These are phyloP conservation scores for Chloroclystis v-ata DNA, from an alignment of 2,888 invertebrate genomes.

Conservation along the genomic window DNA sequence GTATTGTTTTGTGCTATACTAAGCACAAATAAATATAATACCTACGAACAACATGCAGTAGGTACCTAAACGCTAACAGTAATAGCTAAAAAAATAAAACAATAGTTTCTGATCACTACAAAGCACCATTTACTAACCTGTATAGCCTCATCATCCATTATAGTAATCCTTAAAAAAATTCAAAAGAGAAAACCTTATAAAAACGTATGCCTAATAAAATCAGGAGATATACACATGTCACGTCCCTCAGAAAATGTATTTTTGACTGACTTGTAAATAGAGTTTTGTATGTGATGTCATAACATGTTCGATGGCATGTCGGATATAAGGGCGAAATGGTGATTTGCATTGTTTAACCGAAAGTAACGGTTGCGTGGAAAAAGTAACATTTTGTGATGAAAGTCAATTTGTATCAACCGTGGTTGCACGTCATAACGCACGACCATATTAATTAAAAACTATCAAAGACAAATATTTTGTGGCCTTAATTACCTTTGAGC, in stretches of 20 bases:
- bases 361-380: slow-evolving; percentile 50
- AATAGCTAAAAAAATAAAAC: no score
- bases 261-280: slow-evolving; percentile 53
- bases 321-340: slow-evolving; percentile 44
- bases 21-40: no score
- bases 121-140: slow-evolving; percentile 27
- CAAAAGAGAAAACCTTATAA: no score
- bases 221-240: slow-evolving; percentile 37
- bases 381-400: slow-evolving; percentile 13
- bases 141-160: slow-evolving; percentile 38
- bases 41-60: no score
- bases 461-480: no score
- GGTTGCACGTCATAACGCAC: not conserved
- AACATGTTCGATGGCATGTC: slow-evolving; percentile 50
- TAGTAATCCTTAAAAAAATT: not conserved
- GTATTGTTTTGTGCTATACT: no score
- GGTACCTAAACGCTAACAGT: no score
- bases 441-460: no score
- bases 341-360: slow-evolving; percentile 41
- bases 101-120: no score
- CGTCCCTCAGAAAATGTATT: slow-evolving; percentile 46
- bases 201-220: no score
- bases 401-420: not conserved
- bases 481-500: no score
- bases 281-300: slow-evolving; percentile 40